These are phyloP conservation scores for Ophioninae sp. DNA, from an alignment of 2,888 invertebrate species.

Conservation along the genomic window DNA sequence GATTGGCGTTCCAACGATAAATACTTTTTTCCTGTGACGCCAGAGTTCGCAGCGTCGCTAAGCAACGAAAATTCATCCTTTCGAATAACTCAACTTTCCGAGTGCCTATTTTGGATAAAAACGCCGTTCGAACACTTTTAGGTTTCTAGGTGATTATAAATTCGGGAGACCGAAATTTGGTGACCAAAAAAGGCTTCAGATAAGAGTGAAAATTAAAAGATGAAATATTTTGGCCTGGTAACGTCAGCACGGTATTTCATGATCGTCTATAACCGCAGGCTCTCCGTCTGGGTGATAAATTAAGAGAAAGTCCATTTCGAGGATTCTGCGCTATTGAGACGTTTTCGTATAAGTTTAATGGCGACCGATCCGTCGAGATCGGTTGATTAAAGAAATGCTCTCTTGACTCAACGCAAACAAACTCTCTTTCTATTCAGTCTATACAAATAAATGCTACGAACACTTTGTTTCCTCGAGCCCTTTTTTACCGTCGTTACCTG, in stretches of 20 bases:
- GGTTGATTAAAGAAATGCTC: neutral
- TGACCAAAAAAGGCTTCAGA: too few species aligned
- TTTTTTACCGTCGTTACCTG: neutral
- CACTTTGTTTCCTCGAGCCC: neutral
- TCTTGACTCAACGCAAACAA: neutral
- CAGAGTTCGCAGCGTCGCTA: too few species aligned
- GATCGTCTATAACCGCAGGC: neutral
- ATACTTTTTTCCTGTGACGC: too few species aligned
- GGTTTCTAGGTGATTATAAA: too few species aligned
- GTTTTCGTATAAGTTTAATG: neutral
- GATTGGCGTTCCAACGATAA: too few species aligned
- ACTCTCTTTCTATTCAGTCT: neutral
- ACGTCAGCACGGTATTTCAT: neutral
- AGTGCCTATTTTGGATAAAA: too few species aligned
- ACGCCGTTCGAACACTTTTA: too few species aligned
- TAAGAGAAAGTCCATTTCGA: constrained; percentile 22
- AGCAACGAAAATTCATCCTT: too few species aligned
- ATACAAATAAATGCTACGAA: neutral
- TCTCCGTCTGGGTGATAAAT: neutral
- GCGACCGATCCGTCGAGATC: neutral
- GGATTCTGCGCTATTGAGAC: neutral
- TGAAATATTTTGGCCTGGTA: neutral
- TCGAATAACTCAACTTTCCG: too few species aligned
- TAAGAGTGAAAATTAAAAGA: neutral
- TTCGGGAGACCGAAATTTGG: too few species aligned